phyloP scores from a whole-genome alignment of 2,888 invertebrate species.

The Cerastoderma edule region DNA sequence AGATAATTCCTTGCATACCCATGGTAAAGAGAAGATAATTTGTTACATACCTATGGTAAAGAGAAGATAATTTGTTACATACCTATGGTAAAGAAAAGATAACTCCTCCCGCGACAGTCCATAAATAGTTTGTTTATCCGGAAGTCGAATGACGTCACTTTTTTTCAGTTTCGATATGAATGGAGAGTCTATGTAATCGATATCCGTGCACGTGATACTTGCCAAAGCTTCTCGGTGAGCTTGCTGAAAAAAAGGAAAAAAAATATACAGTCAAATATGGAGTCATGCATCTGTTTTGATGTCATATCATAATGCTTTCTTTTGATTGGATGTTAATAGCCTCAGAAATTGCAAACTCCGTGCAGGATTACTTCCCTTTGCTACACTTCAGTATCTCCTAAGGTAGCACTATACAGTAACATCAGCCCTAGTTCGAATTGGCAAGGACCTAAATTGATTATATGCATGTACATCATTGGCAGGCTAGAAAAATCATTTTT shows the following conservation, averaged over 20 bases:
- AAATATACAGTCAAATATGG: neutral
- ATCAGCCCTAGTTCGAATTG: neutral
- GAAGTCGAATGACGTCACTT: constrained; percentile 15
- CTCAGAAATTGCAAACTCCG: neutral
- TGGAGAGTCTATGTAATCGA: constrained; percentile 7
- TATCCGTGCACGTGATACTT: neutral
- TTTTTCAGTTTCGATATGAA: constrained; percentile 16
- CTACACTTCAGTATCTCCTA: neutral
- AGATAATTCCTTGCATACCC: too few species aligned
- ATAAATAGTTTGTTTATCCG: constrained; percentile 7
- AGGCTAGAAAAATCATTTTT: too few species aligned
- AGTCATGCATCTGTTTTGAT: neutral
- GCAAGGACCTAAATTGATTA: too few species aligned
- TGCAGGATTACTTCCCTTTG: neutral
- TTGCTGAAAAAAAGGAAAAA: neutral
- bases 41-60: too few species aligned
- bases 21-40: too few species aligned
- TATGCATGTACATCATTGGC: too few species aligned
- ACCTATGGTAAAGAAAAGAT: constrained; percentile 17
- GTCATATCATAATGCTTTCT: neutral
- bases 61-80: too few species aligned
- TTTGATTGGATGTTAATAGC: neutral
- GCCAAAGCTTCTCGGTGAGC: constrained; percentile 1
- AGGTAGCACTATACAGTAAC: neutral
- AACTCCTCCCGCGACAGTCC: constrained; percentile 11